Conservation (phyloP, 2,888 invertebrate genomes). For the Hyposoter didymator region DNA sequence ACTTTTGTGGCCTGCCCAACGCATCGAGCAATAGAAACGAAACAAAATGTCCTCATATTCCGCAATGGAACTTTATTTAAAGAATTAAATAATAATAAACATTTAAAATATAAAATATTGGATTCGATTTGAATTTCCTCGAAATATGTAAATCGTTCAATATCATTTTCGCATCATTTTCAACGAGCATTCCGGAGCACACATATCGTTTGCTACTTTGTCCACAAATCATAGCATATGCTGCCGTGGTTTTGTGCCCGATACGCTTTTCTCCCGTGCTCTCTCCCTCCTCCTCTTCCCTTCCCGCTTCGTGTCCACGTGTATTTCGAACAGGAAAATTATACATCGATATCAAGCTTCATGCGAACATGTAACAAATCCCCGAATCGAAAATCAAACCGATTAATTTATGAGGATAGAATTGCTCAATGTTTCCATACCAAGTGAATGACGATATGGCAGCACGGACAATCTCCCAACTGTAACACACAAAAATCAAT, state of each 20-base stretch:
- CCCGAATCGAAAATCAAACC: slow-evolving; percentile 77
- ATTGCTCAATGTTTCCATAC: slow-evolving; percentile 27
- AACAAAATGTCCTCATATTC: not conserved
- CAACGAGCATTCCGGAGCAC: slow-evolving; percentile 29
- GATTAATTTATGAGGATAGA: slow-evolving; percentile 74
- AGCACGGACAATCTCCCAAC: not conserved
- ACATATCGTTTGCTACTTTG: slow-evolving; percentile 67
- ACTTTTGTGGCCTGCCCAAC: not conserved
- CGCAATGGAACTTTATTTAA: not conserved
- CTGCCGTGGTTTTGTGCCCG: slow-evolving; percentile 77
- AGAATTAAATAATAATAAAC: not conserved
- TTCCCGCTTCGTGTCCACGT: not conserved
- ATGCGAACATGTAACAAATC: slow-evolving; percentile 76
- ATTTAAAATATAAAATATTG: slow-evolving; percentile 23
- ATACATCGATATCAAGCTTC: slow-evolving; percentile 66
- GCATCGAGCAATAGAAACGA: not conserved
- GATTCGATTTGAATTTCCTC: slow-evolving; percentile 31
- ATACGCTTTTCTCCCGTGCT: slow-evolving; percentile 31
- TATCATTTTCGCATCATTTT: slow-evolving; percentile 45
- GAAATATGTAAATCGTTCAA: slow-evolving; percentile 30
- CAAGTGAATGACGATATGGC: slow-evolving; percentile 8
- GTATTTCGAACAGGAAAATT: slow-evolving; percentile 47
- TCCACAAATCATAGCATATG: slow-evolving; percentile 81
- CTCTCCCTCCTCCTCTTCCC: not conserved
- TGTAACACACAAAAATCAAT: slow-evolving; percentile 30